Conservation (phyloP, 92 coral and sea anemone genomes). For the Parazoanthus swiftii region DNA sequence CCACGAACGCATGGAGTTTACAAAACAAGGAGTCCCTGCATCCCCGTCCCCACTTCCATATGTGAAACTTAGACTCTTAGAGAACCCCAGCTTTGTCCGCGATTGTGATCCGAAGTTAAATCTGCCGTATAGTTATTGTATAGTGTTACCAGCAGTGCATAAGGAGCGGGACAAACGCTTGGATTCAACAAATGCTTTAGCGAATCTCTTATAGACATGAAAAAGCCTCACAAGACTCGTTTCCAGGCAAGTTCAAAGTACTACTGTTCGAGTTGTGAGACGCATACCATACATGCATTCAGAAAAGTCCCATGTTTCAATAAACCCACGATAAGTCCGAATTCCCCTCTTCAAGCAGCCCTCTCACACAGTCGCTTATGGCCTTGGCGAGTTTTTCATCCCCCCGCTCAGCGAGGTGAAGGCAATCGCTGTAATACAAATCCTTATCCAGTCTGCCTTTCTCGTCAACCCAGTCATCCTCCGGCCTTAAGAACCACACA, state of each 20-base stretch:
- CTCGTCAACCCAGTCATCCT: conserved; percentile 83
- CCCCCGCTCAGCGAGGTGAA: conserved; percentile 88
- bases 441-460: conserved; percentile 72
- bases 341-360: conserved; percentile 48
- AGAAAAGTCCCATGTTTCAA: not conserved
- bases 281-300: not conserved
- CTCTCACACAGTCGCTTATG: conserved; percentile 64
- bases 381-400: conserved; percentile 91
- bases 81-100: too few species aligned
- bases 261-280: too few species aligned
- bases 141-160: too few species aligned
- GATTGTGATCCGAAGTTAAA: too few species aligned
- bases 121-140: too few species aligned
- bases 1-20: too few species aligned
- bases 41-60: too few species aligned
- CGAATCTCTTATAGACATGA: too few species aligned
- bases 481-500: conserved; percentile 86
- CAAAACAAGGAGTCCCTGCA: too few species aligned
- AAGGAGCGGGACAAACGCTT: too few species aligned
- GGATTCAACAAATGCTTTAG: too few species aligned
- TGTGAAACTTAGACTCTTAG: too few species aligned
- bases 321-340: conserved; percentile 5
- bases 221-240: not conserved
- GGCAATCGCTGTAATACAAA: conserved; percentile 78
- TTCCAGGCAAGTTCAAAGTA: not conserved